Percentiles rank a stretch among this genome's conserved stretches.
Evolutionary conservation across 2,113 vertebrate species (phyloP).

Genomic region (Ictalurus furcatus): DNA sequence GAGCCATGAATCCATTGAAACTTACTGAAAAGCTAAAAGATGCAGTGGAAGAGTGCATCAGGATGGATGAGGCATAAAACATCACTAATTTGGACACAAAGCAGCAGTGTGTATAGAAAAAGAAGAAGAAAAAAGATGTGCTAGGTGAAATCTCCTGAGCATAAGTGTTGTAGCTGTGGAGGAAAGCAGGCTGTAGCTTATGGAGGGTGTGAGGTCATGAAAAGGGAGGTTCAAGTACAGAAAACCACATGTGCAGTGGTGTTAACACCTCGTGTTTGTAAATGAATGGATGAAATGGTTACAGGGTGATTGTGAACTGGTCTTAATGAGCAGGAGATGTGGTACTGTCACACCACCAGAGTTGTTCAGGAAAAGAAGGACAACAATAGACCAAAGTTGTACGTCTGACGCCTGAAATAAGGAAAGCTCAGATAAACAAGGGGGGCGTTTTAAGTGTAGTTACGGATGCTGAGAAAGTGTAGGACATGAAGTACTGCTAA

Average conservation of each 20-base stretch:
- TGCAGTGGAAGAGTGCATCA: not conserved
- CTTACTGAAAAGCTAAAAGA: not conserved
- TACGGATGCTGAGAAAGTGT: not conserved
- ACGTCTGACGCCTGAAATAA: not conserved
- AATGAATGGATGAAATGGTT: not conserved
- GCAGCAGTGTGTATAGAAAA: not conserved
- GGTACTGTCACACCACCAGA: too few relatives aligned
- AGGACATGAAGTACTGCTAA: not conserved
- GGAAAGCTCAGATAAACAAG: not conserved
- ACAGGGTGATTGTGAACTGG: not conserved
- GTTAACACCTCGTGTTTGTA: not conserved
- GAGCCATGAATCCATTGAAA: not conserved
- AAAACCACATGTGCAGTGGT: not conserved
- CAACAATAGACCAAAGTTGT: not conserved
- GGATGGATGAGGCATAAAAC: not conserved
- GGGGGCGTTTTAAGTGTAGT: too few relatives aligned
- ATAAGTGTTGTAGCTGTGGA: not conserved
- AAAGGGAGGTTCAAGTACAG: not conserved
- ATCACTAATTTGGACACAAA: not conserved
- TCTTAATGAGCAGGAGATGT: not conserved
- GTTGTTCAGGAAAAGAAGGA: not conserved
- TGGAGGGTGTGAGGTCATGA: not conserved
- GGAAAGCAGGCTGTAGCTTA: not conserved
- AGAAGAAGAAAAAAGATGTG: not conserved
- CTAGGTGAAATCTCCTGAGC: not conserved